Percentiles rank a stretch among this genome's conserved stretches.
Conservation (phyloP, 2,797 vertebrate genomes). For the Sebastiscus albofasciatus region DNA sequence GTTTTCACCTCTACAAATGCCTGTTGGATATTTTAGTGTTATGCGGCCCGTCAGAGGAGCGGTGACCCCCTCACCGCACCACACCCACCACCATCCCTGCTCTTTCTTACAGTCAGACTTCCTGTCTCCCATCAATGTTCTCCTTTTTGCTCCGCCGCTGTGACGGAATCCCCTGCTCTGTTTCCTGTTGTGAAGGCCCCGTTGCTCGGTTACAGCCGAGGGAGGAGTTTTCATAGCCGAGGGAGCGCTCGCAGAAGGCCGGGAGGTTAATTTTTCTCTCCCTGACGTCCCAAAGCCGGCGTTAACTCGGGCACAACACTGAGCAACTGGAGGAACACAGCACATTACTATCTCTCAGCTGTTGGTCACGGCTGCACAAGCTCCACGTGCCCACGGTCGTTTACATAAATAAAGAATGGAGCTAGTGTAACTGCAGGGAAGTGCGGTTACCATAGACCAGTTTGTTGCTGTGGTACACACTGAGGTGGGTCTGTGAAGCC, state of each 20-base stretch:
- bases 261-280: constrained; percentile 49
- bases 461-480: constrained; percentile 17
- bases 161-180: constrained; percentile 94
- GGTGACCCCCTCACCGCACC: constrained; percentile 20
- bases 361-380: constrained; percentile 11
- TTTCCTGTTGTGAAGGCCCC: constrained; percentile 93
- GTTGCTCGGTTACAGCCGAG: constrained; percentile 87
- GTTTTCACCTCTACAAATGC: background rate
- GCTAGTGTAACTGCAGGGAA: constrained; percentile 20
- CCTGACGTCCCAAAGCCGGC: constrained; percentile 26
- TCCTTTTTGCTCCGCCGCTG: constrained; percentile 79
- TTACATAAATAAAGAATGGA: constrained; percentile 37
- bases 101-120: constrained; percentile 78
- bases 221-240: constrained; percentile 71
- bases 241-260: constrained; percentile 55
- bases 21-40: constrained; percentile 8
- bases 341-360: constrained; percentile 25
- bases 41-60: constrained; percentile 2
- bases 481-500: background rate
- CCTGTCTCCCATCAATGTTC: constrained; percentile 86
- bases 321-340: constrained; percentile 49
- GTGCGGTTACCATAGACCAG: constrained; percentile 16
- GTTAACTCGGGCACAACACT: constrained; percentile 46
- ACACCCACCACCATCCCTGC: constrained; percentile 32
- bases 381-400: constrained; percentile 23